Evolutionary conservation across 2,113 vertebrate species (phyloP).

Genomic region (Mirza zaza): DNA sequence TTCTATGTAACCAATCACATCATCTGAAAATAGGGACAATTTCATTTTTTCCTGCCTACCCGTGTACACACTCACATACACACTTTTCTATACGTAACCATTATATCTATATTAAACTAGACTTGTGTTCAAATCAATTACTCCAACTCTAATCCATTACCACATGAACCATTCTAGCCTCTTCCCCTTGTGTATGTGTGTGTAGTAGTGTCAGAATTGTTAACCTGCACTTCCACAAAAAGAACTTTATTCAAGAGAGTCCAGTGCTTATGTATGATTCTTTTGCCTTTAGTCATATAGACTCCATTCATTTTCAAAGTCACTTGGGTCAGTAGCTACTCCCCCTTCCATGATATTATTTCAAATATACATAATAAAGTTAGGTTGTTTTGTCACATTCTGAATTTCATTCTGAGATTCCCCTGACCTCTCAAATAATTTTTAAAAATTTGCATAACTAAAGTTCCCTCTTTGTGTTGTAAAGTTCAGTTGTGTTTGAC

Average conservation of each 20-base stretch:
- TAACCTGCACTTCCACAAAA: background rate
- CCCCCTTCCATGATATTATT: background rate
- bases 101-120: too few species aligned
- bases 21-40: background rate
- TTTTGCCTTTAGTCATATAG: background rate
- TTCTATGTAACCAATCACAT: background rate
- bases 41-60: background rate
- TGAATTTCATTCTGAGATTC: background rate
- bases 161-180: too few species aligned
- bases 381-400: background rate
- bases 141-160: background rate
- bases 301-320: background rate
- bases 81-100: background rate
- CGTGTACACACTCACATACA: too few species aligned
- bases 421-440: background rate
- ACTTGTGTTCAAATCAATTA: background rate
- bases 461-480: background rate
- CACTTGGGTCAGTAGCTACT: background rate
- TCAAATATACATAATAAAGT: background rate
- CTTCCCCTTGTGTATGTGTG: background rate
- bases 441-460: background rate
- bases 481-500: background rate
- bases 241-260: background rate
- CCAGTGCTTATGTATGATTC: background rate
- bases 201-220: too few species aligned